phyloP scores from a whole-genome alignment of 1,140 invertebrate genomes.

The Mylabris phalerata region DNA sequence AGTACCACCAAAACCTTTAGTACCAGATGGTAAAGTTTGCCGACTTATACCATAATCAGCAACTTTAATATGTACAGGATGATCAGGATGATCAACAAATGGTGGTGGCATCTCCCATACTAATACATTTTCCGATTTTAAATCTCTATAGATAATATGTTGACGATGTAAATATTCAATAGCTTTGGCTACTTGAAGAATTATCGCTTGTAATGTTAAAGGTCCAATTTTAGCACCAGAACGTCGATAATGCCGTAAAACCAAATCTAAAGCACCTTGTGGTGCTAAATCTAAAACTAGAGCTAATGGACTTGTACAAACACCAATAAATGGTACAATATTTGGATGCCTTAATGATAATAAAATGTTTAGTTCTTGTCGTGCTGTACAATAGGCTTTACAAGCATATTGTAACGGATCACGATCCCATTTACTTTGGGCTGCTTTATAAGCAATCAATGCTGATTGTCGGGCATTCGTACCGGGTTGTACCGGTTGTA shows the following conservation, averaged over 20 bases:
- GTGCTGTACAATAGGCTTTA: constrained; percentile 89
- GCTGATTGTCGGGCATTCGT: constrained; percentile 65
- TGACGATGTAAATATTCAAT: constrained; percentile 93
- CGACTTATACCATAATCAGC: constrained; percentile 96
- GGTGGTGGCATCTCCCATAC: constrained; percentile 89
- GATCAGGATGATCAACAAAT: constrained; percentile 55
- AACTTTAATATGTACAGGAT: constrained; percentile 81
- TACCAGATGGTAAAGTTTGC: constrained; percentile 78
- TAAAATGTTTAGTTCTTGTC: constrained; percentile 90
- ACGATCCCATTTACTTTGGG: constrained; percentile 82
- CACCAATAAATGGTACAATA: constrained; percentile 87
- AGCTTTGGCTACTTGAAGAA: constrained; percentile 85
- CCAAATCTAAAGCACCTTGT: constrained; percentile 77
- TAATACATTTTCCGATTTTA: constrained; percentile 97
- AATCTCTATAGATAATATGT: constrained; percentile 91
- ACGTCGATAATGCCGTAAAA: constrained; percentile 73
- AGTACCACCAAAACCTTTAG: constrained; percentile 95
- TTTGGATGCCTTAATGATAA: constrained; percentile 79
- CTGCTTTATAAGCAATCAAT: constrained; percentile 69
- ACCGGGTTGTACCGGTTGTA: constrained; percentile 88
- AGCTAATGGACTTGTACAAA: constrained; percentile 81
- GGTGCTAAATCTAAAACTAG: constrained; percentile 88
- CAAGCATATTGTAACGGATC: constrained; percentile 87
- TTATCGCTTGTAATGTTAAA: constrained; percentile 75
- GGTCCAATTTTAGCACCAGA: constrained; percentile 75